phyloP scores from a whole-genome alignment of 1,140 invertebrate species.

The Telenomus remus region DNA sequence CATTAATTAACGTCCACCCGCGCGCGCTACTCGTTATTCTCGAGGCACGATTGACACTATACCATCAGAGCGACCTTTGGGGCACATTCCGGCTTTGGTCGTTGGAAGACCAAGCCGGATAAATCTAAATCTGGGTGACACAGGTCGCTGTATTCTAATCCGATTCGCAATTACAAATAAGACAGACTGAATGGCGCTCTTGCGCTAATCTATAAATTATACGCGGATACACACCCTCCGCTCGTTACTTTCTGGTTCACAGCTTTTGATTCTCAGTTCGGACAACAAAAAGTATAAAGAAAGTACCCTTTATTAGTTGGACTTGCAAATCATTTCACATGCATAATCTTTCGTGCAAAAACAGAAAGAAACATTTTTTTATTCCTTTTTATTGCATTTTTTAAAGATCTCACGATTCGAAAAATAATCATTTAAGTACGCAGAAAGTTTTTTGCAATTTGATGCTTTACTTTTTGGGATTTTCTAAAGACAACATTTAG shows the following conservation, averaged over 20 bases:
- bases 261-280: slow-evolving; percentile 13
- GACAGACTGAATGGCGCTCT: slow-evolving; percentile 52
- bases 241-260: slow-evolving; percentile 19
- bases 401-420: too few species aligned
- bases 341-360: too few species aligned
- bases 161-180: slow-evolving; percentile 42
- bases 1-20: slow-evolving; percentile 35
- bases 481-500: too few species aligned
- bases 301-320: too few species aligned
- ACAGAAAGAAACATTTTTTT: too few species aligned
- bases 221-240: slow-evolving; percentile 7
- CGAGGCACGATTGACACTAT: slow-evolving; percentile 23
- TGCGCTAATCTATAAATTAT: slow-evolving; percentile 17
- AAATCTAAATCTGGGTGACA: slow-evolving; percentile 62
- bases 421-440: too few species aligned
- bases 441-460: too few species aligned
- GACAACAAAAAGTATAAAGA: too few species aligned
- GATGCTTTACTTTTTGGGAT: too few species aligned
- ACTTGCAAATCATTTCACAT: too few species aligned
- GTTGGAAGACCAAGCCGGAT: slow-evolving; percentile 34
- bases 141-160: slow-evolving; percentile 60
- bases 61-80: slow-evolving; percentile 43
- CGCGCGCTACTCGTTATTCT: slow-evolving; percentile 23
- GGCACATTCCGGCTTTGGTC: slow-evolving; percentile 27
- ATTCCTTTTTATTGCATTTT: too few species aligned